Conservation (phyloP, 2,797 vertebrate genomes). For the Eulemur albifrons region DNA sequence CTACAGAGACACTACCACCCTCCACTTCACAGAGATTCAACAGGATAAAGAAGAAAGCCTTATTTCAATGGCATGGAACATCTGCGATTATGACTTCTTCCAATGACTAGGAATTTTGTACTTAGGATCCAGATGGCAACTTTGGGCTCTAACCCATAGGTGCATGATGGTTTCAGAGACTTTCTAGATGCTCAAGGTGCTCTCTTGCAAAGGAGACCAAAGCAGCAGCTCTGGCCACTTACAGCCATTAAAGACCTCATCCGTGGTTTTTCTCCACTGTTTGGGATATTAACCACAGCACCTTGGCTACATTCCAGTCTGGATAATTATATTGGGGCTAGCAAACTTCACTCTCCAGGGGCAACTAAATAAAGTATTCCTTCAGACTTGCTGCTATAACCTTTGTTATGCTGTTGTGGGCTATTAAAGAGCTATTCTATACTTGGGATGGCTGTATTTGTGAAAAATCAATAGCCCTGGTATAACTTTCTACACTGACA, state of each 20-base stretch:
- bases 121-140: neutral
- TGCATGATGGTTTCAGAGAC: neutral
- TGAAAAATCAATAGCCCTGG: conserved; percentile 56
- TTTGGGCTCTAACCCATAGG: neutral
- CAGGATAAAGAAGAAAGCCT: neutral
- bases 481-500: conserved; percentile 31
- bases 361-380: conserved; percentile 64
- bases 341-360: conserved; percentile 41
- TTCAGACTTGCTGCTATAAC: conserved; percentile 33
- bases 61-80: neutral
- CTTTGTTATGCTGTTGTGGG: conserved; percentile 59
- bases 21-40: neutral
- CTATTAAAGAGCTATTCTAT: conserved; percentile 45
- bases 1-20: neutral
- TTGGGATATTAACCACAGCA: conserved; percentile 17
- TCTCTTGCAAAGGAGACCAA: neutral
- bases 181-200: neutral
- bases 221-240: neutral
- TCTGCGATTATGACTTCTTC: neutral
- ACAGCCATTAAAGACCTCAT: neutral
- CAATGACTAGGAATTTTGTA: neutral
- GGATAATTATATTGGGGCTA: conserved; percentile 46
- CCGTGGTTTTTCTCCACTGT: neutral
- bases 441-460: conserved; percentile 35
- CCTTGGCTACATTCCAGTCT: conserved; percentile 52